Conservation (phyloP, 2,888 invertebrate genomes). For the Ennomos fuscantarius region DNA sequence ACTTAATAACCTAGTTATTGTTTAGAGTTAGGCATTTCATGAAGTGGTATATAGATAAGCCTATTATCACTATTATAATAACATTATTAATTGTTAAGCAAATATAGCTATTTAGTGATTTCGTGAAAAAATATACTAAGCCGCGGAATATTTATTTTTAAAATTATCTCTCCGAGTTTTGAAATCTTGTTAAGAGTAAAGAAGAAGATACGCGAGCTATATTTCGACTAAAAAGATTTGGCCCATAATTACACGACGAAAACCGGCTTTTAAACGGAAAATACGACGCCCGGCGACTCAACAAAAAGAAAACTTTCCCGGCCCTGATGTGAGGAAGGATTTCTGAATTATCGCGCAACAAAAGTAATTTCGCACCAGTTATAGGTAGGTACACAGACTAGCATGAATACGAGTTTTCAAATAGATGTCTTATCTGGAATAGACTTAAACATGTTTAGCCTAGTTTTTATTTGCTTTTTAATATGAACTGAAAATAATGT, state of each 20-base stretch:
- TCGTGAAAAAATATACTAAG: too few relatives aligned
- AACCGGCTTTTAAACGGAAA: constrained; percentile 50
- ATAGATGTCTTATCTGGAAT: constrained; percentile 22
- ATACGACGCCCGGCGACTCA: constrained; percentile 45
- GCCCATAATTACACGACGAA: constrained; percentile 38
- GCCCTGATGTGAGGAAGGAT: constrained; percentile 54
- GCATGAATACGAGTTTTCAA: constrained; percentile 46
- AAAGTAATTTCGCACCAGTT: constrained; percentile 70
- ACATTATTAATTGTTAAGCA: too few relatives aligned
- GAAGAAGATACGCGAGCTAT: constrained; percentile 27
- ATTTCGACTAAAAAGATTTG: constrained; percentile 34
- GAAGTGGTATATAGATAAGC: too few relatives aligned
- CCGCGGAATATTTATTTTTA: constrained; percentile 13
- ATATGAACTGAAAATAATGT: constrained; percentile 47
- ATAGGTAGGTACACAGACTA: constrained; percentile 39
- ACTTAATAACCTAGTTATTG: too few relatives aligned
- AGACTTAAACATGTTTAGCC: constrained; percentile 71
- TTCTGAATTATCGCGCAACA: constrained; percentile 68
- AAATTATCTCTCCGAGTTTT: constrained; percentile 27
- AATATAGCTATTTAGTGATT: too few relatives aligned
- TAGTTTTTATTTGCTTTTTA: constrained; percentile 47
- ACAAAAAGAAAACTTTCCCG: constrained; percentile 51
- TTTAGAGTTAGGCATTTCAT: too few relatives aligned
- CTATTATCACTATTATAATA: too few relatives aligned
- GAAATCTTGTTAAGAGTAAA: constrained; percentile 31